These are phyloP conservation scores for Xestia rhomboidea DNA, from an alignment of 2,888 invertebrate genomes.

Conservation along the genomic window DNA sequence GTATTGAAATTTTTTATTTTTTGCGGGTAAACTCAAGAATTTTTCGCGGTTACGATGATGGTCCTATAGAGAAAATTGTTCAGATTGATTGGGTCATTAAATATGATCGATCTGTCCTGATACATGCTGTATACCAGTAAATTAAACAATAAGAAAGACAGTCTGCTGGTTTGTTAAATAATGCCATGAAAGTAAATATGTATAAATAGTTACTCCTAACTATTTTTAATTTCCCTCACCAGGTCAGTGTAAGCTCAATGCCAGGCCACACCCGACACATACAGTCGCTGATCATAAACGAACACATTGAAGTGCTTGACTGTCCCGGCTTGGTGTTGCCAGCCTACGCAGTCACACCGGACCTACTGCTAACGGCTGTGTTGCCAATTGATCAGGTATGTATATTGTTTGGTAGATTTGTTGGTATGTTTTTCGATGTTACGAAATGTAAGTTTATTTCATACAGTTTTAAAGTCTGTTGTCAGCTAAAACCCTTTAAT, in stretches of 20 bases:
- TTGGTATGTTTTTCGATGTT: not conserved
- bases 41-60: no score
- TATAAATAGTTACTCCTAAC: not conserved
- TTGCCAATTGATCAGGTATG: conserved; percentile 97
- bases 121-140: no score
- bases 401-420: not conserved
- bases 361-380: conserved; percentile 98
- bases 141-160: no score
- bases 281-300: conserved; percentile 95
- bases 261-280: conserved; percentile 99
- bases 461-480: not conserved
- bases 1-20: no score
- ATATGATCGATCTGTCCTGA: no score
- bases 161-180: no score
- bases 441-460: not conserved
- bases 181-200: no score
- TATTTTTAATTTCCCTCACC: not conserved
- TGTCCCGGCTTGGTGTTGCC: conserved; percentile 99
- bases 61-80: no score
- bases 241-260: conserved; percentile 97
- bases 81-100: no score
- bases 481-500: no score
- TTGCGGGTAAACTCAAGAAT: no score
- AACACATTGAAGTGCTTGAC: conserved; percentile 96
- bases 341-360: conserved; percentile 98